Conservation (phyloP, 2,888 invertebrate species). For the Eueremaeus valkanovi region DNA sequence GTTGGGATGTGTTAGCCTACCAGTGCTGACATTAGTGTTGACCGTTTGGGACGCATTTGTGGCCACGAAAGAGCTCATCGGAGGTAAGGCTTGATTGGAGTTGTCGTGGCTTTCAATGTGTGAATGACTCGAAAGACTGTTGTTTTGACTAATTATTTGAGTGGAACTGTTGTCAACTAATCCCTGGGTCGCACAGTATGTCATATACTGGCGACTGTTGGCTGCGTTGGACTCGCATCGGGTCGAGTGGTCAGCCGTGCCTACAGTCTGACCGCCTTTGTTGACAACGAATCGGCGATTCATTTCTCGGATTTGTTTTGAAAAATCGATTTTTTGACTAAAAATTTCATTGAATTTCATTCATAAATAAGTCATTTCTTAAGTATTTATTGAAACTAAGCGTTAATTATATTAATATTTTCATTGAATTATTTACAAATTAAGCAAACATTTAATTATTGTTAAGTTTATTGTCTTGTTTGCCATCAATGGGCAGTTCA, state of each 20-base stretch:
- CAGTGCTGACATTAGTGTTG: not conserved
- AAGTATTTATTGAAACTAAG: too few relatives aligned
- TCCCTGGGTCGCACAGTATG: not conserved
- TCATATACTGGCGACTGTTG: too few relatives aligned
- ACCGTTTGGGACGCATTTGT: not conserved
- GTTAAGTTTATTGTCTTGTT: too few relatives aligned
- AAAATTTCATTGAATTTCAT: too few relatives aligned
- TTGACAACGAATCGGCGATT: not conserved
- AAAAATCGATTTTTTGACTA: too few relatives aligned
- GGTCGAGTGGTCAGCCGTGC: not conserved
- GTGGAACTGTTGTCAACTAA: not conserved
- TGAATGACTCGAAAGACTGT: not conserved
- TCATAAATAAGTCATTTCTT: too few relatives aligned
- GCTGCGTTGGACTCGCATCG: too few relatives aligned
- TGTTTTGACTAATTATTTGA: not conserved
- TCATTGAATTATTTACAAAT: too few relatives aligned
- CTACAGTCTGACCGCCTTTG: not conserved
- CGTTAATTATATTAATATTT: too few relatives aligned
- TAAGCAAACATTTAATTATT: too few relatives aligned
- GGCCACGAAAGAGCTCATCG: constrained; percentile 3
- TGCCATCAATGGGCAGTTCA: too few relatives aligned
- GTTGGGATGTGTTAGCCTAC: not conserved
- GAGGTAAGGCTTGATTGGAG: not conserved
- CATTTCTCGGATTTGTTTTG: too few relatives aligned
- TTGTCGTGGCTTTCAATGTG: not conserved